A percentile compares a stretch with the other conserved stretches of the same genome.
Conservation (phyloP, 2,888 invertebrate species). For the Steinernema hermaphroditum region DNA sequence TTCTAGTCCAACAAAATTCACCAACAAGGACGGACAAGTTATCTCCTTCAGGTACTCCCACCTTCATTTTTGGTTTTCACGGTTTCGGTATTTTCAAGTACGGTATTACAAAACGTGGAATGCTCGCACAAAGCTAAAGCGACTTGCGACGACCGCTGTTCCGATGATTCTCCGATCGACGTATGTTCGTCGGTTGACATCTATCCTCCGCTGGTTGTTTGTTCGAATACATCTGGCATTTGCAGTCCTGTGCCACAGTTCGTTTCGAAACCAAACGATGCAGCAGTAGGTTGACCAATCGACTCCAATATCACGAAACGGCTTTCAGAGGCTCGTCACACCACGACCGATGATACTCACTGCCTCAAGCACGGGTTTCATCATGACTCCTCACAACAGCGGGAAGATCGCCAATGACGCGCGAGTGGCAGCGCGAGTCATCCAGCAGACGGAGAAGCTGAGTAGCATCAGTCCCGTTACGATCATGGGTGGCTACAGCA, state of each 20-base stretch:
- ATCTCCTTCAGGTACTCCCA: slow-evolving; percentile 48
- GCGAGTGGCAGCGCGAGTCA: background rate
- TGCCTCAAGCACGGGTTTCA: slow-evolving; percentile 29
- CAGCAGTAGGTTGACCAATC: slow-evolving; percentile 41
- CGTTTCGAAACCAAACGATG: slow-evolving; percentile 42
- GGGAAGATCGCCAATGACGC: slow-evolving; percentile 27
- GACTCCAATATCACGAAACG: background rate
- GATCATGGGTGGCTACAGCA: slow-evolving; percentile 45
- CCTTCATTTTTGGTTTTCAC: background rate
- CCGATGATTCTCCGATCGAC: slow-evolving; percentile 11
- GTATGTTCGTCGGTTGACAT: background rate
- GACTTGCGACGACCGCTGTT: slow-evolving; percentile 4
- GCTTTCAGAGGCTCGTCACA: slow-evolving; percentile 40
- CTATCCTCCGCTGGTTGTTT: background rate
- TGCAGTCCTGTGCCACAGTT: slow-evolving; percentile 43
- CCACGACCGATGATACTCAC: slow-evolving; percentile 50
- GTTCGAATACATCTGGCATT: background rate
- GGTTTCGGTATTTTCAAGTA: slow-evolving; percentile 7
- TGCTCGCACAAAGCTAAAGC: slow-evolving; percentile 2
- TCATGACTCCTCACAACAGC: slow-evolving; percentile 16
- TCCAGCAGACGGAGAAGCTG: slow-evolving; percentile 36
- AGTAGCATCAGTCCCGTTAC: slow-evolving; percentile 41
- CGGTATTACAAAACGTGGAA: slow-evolving; percentile 18
- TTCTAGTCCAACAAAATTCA: slow-evolving; percentile 54
- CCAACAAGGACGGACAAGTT: slow-evolving; percentile 46